Evolutionary conservation across 2,113 vertebrate genomes (phyloP).

Genomic region (Tetrax tetrax): DNA sequence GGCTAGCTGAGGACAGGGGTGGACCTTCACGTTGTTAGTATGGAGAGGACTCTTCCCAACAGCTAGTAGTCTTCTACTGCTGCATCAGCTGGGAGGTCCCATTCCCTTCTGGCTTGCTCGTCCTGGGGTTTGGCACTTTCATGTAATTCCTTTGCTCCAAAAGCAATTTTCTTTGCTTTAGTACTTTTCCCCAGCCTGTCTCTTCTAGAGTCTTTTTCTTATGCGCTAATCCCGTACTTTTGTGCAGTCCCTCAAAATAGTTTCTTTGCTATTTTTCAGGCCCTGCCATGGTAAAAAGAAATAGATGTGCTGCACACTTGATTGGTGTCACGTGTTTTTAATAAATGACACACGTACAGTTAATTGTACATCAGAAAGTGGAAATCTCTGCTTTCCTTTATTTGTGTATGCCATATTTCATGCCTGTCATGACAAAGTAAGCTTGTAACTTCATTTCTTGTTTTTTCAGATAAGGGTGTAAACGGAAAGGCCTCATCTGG

Average conservation of each 20-base stretch:
- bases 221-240: neutral
- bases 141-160: neutral
- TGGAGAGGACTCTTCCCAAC: neutral
- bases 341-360: neutral
- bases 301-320: neutral
- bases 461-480: neutral
- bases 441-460: conserved; percentile 1
- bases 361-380: neutral
- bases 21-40: neutral
- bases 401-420: neutral
- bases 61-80: neutral
- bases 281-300: neutral
- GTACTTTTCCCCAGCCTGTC: neutral
- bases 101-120: neutral
- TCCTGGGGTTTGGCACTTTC: neutral
- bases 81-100: neutral
- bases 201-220: neutral
- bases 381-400: neutral
- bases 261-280: neutral
- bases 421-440: neutral
- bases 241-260: neutral
- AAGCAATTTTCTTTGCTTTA: neutral
- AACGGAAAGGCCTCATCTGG: neutral
- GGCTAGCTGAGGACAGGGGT: neutral
- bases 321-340: neutral